Base-by-base conservation (phyloP, 2,113 vertebrate species). In the Gracilinanus agilis region DNA sequence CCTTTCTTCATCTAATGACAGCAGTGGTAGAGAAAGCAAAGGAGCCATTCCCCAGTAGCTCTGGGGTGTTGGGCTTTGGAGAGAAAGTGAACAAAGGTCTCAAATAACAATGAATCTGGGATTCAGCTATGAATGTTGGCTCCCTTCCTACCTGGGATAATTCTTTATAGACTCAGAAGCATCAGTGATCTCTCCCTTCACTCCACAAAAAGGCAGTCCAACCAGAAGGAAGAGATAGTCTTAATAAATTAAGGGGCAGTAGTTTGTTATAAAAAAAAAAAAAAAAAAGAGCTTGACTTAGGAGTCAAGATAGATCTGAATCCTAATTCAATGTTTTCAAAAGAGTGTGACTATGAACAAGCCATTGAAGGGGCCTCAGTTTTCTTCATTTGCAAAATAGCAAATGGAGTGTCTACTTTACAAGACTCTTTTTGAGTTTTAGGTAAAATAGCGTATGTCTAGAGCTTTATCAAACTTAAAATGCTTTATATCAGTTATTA, bases 21-120 rank as follows among this genome's bases (percentile, higher is more conserved):
- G 89, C 92, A 89, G 49, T 24, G 1, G 49, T 3, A 83, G 40
- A 92, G 49, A 93, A 61, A 91, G 75, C 56, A 25, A 95, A 94
- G 61, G 34, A 11, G 29, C 29, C 13, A 16, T 16, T 0, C 61
- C 61, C 29, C 21, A 75, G 34, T 40, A 83, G 67, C 67, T 21
- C 67, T 40, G 67, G 6, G n/a, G n/a, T 40, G n/a, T n/a, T 83
- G 67, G 67, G n/a, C 67, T 83, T 83, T 40, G 16, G 67, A 83
- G 67, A 40, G 34, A 83, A 83, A 83, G n/a, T 21, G 40, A 83
- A 83, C 0, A 67, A 34, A 12, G 34, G 9, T 19, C n/a, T 40
- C 67, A 83, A 83, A 19, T 40, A 67, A 67, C 11, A 83, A 83
- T 40, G 19, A 83, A 1, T 83, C n/a, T 83, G n/a, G 67, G n/a